These are phyloP conservation scores for Auanema sp. DNA, from an alignment of 2,888 invertebrate genomes.

Conservation along the genomic window DNA sequence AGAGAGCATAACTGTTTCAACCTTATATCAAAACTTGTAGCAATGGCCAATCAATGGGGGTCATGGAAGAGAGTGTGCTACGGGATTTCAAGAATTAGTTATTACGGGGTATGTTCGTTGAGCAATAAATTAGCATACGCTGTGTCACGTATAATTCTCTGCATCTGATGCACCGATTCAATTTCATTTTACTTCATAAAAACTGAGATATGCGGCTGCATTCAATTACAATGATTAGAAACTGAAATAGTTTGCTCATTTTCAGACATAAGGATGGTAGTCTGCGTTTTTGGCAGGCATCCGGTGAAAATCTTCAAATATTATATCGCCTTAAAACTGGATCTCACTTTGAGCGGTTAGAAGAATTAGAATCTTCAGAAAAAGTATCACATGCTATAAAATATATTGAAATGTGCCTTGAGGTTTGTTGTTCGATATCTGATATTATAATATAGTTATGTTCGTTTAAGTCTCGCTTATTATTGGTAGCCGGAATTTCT, in stretches of 20 bases:
- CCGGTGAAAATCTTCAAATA: conserved; percentile 77
- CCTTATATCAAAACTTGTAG: conserved; percentile 56
- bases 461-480: conserved; percentile 73
- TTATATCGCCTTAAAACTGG: conserved; percentile 72
- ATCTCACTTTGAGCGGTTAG: conserved; percentile 72
- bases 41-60: conserved; percentile 97
- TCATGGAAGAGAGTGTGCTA: conserved; percentile 90
- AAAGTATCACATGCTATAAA: conserved; percentile 57
- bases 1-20: not conserved
- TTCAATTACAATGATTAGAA: not conserved
- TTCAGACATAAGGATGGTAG: conserved; percentile 80
- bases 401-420: conserved; percentile 76
- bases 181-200: conserved; percentile 1
- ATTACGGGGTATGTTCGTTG: conserved; percentile 75
- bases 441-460: conserved; percentile 2
- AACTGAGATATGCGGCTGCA: not conserved
- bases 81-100: conserved; percentile 95
- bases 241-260: conserved; percentile 4
- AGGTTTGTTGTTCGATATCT: conserved; percentile 65
- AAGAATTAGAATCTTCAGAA: conserved; percentile 36
- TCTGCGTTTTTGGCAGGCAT: conserved; percentile 98
- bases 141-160: conserved; percentile 68
- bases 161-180: conserved; percentile 22
- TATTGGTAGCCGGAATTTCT: conserved; percentile 87
- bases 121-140: not conserved